Evolutionary conservation across 2,113 vertebrate species (phyloP).

Genomic region (Gavia stellata): DNA sequence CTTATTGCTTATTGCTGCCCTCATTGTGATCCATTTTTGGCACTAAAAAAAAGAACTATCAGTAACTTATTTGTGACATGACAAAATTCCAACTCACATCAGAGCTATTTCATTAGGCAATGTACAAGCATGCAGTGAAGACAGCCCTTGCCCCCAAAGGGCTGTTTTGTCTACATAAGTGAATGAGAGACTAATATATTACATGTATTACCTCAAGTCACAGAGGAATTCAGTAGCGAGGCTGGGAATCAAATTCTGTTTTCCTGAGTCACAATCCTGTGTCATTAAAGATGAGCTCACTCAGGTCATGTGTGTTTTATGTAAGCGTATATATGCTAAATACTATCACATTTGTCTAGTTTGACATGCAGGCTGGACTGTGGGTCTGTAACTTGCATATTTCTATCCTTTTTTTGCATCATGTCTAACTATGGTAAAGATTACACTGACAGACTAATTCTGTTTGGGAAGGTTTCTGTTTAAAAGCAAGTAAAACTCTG

Average conservation of each 20-base stretch:
- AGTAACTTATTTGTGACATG: neutral
- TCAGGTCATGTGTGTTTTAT: neutral
- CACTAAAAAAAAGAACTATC: neutral
- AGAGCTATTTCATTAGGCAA: neutral
- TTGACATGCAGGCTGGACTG: neutral
- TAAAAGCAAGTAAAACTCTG: constrained; percentile 46
- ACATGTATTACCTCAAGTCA: neutral
- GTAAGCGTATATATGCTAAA: neutral
- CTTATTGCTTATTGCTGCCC: neutral
- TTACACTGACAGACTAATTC: constrained; percentile 10
- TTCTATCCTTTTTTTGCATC: neutral
- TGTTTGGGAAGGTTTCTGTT: constrained; percentile 1
- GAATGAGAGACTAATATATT: neutral
- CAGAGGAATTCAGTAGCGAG: neutral
- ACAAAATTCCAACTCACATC: neutral
- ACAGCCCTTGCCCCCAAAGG: neutral
- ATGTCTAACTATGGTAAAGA: constrained; percentile 33
- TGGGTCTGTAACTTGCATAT: neutral
- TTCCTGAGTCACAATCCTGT: neutral
- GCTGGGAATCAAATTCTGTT: neutral
- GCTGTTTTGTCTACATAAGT: neutral
- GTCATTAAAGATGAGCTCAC: neutral
- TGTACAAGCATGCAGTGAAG: neutral
- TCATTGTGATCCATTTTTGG: neutral
- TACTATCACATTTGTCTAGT: neutral